phyloP scores from a whole-genome alignment of 2,888 invertebrate species.

The Horisme vitalbata region DNA sequence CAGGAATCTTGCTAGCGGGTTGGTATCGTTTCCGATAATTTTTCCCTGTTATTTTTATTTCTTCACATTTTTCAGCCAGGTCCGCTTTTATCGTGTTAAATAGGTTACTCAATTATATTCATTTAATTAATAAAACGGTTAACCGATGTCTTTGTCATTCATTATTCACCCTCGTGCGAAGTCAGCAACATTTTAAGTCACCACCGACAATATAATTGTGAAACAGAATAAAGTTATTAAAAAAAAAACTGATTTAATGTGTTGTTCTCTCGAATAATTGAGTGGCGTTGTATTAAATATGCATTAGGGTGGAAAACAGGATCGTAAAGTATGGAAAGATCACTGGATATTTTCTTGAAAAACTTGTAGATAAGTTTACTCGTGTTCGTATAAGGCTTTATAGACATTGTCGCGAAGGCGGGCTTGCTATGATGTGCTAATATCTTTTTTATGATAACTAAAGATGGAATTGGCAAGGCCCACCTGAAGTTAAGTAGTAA shows the following conservation, averaged over 20 bases:
- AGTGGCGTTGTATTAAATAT: conserved; percentile 15
- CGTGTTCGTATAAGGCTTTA: no score
- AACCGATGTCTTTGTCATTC: conserved; percentile 2
- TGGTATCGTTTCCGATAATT: no score
- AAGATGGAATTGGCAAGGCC: no score
- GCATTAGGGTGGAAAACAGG: conserved; percentile 11
- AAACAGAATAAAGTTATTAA: conserved; percentile 15
- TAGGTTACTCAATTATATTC: background rate
- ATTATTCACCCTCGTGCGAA: conserved; percentile 16
- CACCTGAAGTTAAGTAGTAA: no score
- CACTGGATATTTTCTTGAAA: conserved; percentile 7
- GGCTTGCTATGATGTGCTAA: conserved; percentile 1
- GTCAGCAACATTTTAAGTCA: conserved; percentile 9
- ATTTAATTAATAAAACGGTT: background rate
- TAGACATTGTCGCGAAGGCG: no score
- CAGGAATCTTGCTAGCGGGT: no score
- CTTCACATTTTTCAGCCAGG: no score
- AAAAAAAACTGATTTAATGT: conserved; percentile 10
- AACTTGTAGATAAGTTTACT: no score
- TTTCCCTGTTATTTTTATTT: no score
- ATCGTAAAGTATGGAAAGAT: conserved; percentile 8
- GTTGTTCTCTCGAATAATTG: conserved; percentile 11
- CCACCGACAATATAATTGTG: conserved; percentile 14
- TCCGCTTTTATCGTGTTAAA: no score
- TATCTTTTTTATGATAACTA: no score